Evolutionary conservation across 2,113 vertebrate species (phyloP), one percentile per base, ranked within the genome.

Genomic region (Himantopus leucocephalus): DNA sequence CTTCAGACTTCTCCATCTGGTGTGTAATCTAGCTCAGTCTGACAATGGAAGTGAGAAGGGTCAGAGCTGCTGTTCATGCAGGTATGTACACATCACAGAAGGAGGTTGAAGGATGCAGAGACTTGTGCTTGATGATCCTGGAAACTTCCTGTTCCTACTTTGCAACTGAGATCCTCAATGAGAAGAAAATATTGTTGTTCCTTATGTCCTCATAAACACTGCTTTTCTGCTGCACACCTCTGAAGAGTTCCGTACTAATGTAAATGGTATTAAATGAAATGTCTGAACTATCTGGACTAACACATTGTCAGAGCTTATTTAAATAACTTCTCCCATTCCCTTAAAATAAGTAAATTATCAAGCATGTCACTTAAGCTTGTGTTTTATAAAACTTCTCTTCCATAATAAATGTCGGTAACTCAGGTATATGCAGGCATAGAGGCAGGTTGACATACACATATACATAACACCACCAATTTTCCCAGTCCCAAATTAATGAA

Each of bases 341-440:
- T 79, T 58, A 68, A 83, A 83, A 97, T 70, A 91, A 62, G 10
- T 29, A 45, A 39, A 48, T 24, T 29, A 60, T 8, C 9, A n/a
- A 72, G 9, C 23, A 5, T 48, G 73, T 82, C 15, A 94, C 37
- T 12, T 73, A 94, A 88, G 32, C 45, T 90, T 74, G 75, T 92
- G 50, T 56, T 60, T 92, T 86, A 20, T 41, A 24, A 85, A 73
- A 26, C 17, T 88, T 90, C 67, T 82, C 58, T 80, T 95, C 78
- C 80, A 76, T 93, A 95, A 92, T 37, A 94, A 96, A 95, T 92
- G 20, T 74, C 21, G 91, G 6, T 24, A 94, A 62, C n/a, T 77
- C 85, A 88, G 62, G 71, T n/a, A 83, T 34, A 81, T 29, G 34
- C 34, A 88, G 79, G 15, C 62, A 35, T 10, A 83, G 21, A 67